Evolutionary conservation across 2,797 vertebrate species (phyloP).

Genomic region (Syngnathus rostellatus): DNA sequence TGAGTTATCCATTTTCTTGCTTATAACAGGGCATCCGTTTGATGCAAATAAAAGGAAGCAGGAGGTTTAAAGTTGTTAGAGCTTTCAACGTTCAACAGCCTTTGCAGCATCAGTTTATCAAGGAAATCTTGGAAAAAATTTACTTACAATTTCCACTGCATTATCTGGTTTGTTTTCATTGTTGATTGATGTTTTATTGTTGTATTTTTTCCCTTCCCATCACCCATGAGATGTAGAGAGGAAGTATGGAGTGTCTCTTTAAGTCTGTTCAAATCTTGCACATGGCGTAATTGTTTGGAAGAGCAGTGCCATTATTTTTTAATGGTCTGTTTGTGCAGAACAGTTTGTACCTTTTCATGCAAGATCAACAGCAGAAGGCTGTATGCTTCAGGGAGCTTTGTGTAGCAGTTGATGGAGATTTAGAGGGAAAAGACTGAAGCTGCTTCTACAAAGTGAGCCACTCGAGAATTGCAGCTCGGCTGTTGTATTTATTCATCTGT

Average conservation of each 20-base stretch:
- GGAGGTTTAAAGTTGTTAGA: too few species aligned
- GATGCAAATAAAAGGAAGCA: too few species aligned
- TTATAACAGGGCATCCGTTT: not conserved
- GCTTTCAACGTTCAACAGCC: too few species aligned
- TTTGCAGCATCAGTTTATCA: not conserved
- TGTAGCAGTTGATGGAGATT: constrained; percentile 43
- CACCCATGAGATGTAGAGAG: not conserved
- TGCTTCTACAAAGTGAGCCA: constrained; percentile 36
- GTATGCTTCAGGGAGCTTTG: constrained; percentile 45
- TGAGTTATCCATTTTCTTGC: not conserved
- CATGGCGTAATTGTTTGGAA: constrained; percentile 33
- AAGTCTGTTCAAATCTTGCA: constrained; percentile 12
- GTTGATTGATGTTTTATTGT: not conserved
- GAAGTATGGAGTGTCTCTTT: constrained; percentile 4
- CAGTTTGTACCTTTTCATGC: constrained; percentile 53
- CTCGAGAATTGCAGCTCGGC: constrained; percentile 46
- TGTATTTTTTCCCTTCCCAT: too few species aligned
- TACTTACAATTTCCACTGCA: not conserved
- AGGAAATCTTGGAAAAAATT: not conserved
- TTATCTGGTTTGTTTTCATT: not conserved
- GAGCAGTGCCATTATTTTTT: constrained; percentile 40
- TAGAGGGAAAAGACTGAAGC: constrained; percentile 45
- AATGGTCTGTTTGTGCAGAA: constrained; percentile 54
- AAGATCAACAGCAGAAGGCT: constrained; percentile 54
- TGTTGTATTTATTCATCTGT: constrained; percentile 46